Conservation (phyloP, 2,797 vertebrate genomes). For the Hypotaenidia okinawae region DNA sequence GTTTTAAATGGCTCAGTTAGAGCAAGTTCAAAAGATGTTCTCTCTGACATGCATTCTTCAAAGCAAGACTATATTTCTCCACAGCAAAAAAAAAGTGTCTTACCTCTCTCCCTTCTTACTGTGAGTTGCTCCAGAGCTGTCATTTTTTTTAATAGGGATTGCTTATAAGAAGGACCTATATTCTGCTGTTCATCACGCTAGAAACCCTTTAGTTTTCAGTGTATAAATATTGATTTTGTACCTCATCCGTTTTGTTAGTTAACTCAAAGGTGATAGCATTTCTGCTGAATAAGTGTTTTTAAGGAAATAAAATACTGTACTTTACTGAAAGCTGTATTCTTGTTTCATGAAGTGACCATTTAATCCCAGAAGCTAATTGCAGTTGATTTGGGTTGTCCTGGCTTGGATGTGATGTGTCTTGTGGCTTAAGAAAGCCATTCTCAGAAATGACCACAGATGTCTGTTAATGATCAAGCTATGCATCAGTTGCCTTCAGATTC, state of each 20-base stretch:
- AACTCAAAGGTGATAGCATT: neutral
- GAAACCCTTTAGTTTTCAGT: conserved; percentile 1
- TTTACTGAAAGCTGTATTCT: neutral
- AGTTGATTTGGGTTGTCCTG: neutral
- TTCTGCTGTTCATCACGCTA: conserved; percentile 19
- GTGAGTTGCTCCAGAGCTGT: conserved; percentile 29
- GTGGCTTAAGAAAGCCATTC: neutral
- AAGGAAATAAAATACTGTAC: neutral
- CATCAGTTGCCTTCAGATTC: neutral
- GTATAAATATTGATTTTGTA: conserved; percentile 55
- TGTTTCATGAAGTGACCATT: neutral
- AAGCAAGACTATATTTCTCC: neutral
- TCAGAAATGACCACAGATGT: neutral
- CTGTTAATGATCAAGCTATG: neutral
- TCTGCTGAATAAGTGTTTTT: conserved; percentile 23
- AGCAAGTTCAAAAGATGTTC: conserved; percentile 32
- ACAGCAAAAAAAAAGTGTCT: neutral
- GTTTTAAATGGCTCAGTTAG: conserved; percentile 34
- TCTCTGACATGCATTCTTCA: conserved; percentile 42
- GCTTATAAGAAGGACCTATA: conserved; percentile 13
- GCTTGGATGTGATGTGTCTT: neutral
- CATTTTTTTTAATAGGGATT: conserved; percentile 23
- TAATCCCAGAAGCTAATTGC: neutral
- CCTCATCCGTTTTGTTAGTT: neutral
- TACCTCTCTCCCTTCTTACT: conserved; percentile 15